phyloP scores from a whole-genome alignment of 2,113 vertebrate species.

The Rhynchomys soricoides region DNA sequence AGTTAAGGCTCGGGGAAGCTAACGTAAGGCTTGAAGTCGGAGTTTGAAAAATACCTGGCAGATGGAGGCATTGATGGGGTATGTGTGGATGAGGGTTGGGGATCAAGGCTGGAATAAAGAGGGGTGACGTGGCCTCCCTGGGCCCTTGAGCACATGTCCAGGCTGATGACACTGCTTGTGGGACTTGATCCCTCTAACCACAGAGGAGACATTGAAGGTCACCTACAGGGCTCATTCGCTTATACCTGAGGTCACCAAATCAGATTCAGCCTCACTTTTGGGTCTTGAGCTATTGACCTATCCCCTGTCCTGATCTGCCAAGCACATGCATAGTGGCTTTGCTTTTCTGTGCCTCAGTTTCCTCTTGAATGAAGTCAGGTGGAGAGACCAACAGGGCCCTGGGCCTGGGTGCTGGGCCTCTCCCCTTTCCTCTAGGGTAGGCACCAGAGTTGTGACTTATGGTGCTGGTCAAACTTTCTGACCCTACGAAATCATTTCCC shows the following conservation, averaged over 20 bases:
- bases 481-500: background rate
- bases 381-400: background rate
- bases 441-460: background rate
- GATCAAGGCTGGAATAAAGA: background rate
- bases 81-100: background rate
- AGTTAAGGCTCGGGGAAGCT: background rate
- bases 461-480: background rate
- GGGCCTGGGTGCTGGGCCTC: no score
- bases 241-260: background rate
- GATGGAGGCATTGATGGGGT: background rate
- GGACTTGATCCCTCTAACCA: background rate
- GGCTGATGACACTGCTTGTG: background rate
- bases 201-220: background rate
- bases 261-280: background rate
- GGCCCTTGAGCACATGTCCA: background rate
- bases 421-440: no score
- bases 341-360: background rate
- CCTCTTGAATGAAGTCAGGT: background rate
- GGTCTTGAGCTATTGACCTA: background rate
- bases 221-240: background rate
- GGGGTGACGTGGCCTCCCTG: background rate
- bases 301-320: fast-evolving
- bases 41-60: background rate
- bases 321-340: background rate
- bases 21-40: background rate